Percentiles rank a stretch among this genome's conserved stretches.
Evolutionary conservation across 1,140 invertebrate genomes (phyloP).

Genomic region (Leucophenga varia): DNA sequence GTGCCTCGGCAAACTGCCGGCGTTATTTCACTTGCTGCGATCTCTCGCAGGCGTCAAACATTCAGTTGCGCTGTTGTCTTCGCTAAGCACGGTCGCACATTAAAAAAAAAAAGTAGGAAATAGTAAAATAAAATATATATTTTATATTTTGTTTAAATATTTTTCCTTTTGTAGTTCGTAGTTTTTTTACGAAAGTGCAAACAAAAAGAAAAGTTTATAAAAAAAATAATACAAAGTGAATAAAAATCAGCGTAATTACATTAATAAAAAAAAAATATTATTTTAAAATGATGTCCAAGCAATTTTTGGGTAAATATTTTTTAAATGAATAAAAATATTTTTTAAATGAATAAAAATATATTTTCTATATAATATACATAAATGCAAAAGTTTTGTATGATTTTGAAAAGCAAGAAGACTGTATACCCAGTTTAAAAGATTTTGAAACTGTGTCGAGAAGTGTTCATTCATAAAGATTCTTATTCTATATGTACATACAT

Average conservation of each 20-base stretch:
- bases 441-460: no score
- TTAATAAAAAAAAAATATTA: neutral
- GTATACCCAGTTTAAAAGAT: no score
- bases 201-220: conserved; percentile 11
- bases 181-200: conserved; percentile 5
- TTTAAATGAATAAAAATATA: no score
- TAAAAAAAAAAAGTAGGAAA: no score
- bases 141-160: neutral
- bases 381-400: no score
- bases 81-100: conserved; percentile 20
- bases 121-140: neutral
- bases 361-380: no score
- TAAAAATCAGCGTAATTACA: neutral
- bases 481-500: no score
- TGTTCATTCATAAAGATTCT: no score
- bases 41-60: no score
- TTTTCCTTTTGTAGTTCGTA: neutral
- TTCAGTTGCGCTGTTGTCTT: conserved; percentile 24
- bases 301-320: conserved; percentile 33
- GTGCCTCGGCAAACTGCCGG: neutral
- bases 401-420: no score
- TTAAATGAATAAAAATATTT: no score
- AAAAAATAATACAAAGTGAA: neutral
- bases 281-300: conserved; percentile 28
- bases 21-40: no score